These are phyloP conservation scores for Ficedula albicollis DNA, from an alignment of 2,797 vertebrate species.

Conservation along the genomic window DNA sequence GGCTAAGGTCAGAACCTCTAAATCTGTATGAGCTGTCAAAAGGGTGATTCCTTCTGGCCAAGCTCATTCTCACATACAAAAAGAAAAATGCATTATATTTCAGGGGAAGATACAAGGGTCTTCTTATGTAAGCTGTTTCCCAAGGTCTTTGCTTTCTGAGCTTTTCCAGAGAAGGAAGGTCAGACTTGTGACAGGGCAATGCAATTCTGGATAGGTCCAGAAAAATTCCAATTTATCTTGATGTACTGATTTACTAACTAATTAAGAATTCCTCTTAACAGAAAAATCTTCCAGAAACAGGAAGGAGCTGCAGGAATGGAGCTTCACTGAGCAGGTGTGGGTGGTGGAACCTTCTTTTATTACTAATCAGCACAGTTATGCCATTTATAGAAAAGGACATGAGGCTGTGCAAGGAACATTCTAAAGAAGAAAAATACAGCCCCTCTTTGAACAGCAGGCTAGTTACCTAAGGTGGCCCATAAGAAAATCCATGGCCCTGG, in stretches of 20 bases:
- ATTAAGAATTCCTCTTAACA: background rate
- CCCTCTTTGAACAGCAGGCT: background rate
- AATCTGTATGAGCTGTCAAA: background rate
- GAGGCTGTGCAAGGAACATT: conserved; percentile 15
- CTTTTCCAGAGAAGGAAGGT: background rate
- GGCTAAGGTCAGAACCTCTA: background rate
- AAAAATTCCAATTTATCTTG: background rate
- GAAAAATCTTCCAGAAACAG: conserved; percentile 5
- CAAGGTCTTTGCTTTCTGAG: background rate
- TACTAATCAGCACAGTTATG: conserved; percentile 60
- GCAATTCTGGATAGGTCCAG: background rate
- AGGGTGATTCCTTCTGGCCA: background rate
- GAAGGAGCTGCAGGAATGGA: conserved; percentile 23
- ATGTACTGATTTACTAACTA: background rate
- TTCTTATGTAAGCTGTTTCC: background rate
- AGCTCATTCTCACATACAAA: background rate
- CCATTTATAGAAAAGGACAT: conserved; percentile 65
- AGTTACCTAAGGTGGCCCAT: background rate
- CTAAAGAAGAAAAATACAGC: conserved; percentile 19
- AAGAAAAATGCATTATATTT: background rate
- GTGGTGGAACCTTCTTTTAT: conserved; percentile 60
- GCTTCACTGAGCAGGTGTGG: conserved; percentile 55
- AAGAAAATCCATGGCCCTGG: background rate
- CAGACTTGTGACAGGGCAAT: background rate
- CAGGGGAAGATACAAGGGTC: background rate